A percentile compares a stretch with the other conserved stretches of the same genome.
These are phyloP conservation scores for Lepetodrilus schrolli DNA, from an alignment of 2,888 invertebrate species.

Conservation along the genomic window DNA sequence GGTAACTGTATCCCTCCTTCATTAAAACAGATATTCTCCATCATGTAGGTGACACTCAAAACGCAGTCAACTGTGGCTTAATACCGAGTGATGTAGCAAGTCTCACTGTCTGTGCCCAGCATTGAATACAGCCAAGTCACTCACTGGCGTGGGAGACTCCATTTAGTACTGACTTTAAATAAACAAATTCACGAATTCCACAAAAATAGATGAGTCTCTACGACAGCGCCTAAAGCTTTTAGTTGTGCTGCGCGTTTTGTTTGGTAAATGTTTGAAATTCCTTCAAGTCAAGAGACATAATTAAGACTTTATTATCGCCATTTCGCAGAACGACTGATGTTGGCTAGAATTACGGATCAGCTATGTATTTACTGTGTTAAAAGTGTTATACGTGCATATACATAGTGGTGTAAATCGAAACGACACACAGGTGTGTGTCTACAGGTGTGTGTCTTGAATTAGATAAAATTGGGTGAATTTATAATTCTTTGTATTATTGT, in stretches of 20 bases:
- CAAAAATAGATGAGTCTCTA: not conserved
- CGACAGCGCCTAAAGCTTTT: not conserved
- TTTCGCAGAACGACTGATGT: not conserved
- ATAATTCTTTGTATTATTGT: not conserved
- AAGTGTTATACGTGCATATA: not conserved
- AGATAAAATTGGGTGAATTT: not conserved
- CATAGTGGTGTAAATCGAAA: not conserved
- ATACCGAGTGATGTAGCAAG: not conserved
- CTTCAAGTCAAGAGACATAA: not conserved
- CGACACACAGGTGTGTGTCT: too few relatives aligned
- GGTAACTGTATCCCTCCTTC: not conserved
- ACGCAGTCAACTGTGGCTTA: not conserved
- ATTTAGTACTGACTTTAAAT: not conserved
- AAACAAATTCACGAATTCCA: conserved; percentile 2
- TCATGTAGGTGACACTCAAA: not conserved
- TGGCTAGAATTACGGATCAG: too few relatives aligned
- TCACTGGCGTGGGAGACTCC: not conserved
- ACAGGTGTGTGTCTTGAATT: not conserved
- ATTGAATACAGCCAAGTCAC: not conserved
- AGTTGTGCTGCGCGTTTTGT: not conserved
- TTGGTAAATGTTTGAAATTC: not conserved
- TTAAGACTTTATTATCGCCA: not conserved
- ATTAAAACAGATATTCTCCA: not conserved
- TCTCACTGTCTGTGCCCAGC: not conserved
- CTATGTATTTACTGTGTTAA: not conserved